A percentile compares a stretch with the other conserved stretches of the same genome.
Conservation (phyloP, 2,888 invertebrate genomes). For the Meiosimyza decipiens region DNA sequence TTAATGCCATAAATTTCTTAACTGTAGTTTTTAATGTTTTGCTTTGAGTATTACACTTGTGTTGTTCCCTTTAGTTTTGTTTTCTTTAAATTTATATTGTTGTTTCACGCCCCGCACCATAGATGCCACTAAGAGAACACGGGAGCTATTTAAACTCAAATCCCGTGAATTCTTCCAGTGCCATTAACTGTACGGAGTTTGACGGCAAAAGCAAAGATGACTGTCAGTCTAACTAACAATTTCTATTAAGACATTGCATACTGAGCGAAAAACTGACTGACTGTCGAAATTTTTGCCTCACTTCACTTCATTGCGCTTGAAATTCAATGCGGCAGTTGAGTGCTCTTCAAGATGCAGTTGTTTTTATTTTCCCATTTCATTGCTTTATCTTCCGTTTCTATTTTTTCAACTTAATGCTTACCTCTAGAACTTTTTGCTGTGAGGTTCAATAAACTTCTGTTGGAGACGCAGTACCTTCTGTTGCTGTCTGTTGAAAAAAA, state of each 20-base stretch:
- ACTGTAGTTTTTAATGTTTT: too few relatives aligned
- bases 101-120: conserved; percentile 63
- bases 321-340: too few relatives aligned
- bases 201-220: not conserved
- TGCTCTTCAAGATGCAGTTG: too few relatives aligned
- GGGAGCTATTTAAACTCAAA: conserved; percentile 64
- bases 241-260: not conserved
- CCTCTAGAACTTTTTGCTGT: too few relatives aligned
- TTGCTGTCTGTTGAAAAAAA: too few relatives aligned
- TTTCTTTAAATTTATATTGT: conserved; percentile 22
- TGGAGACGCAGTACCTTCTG: too few relatives aligned
- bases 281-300: not conserved
- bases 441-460: too few relatives aligned
- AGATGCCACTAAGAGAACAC: conserved; percentile 70
- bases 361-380: too few relatives aligned
- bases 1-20: too few relatives aligned
- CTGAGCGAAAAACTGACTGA: not conserved
- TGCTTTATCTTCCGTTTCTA: too few relatives aligned
- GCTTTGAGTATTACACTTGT: not conserved
- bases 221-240: too few relatives aligned
- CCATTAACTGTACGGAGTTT: conserved; percentile 70
- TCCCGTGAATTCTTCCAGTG: conserved; percentile 77
- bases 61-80: conserved; percentile 1
- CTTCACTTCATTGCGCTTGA: not conserved
- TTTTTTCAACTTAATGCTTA: too few relatives aligned